Evolutionary conservation across 2,113 vertebrate genomes (phyloP).

Genomic region (Camelus dromedarius): DNA sequence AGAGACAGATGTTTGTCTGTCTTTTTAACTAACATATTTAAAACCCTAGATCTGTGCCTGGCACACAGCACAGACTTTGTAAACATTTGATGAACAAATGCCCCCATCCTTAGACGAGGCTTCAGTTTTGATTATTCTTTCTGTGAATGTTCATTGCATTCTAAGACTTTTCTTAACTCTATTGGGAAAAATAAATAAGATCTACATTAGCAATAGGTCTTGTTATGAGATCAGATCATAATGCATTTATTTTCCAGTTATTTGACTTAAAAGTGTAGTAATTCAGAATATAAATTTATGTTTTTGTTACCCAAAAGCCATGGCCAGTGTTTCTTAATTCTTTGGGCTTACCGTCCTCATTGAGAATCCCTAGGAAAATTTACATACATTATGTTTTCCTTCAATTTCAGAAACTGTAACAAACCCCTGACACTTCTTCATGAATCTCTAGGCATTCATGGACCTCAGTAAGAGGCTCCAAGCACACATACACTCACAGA

Average conservation of each 20-base stretch:
- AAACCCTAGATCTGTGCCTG: background rate
- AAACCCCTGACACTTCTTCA: background rate
- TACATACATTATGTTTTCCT: background rate
- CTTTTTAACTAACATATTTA: background rate
- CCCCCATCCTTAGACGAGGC: background rate
- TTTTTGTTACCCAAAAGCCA: background rate
- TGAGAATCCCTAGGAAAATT: background rate
- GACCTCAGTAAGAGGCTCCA: background rate
- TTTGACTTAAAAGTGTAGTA: background rate
- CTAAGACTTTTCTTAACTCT: background rate
- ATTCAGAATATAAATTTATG: background rate
- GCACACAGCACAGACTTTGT: background rate
- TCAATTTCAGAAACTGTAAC: background rate
- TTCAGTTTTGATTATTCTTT: background rate
- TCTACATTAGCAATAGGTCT: background rate
- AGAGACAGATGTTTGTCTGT: conserved; percentile 1
- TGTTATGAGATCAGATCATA: background rate
- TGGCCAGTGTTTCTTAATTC: background rate
- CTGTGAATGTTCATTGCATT: background rate
- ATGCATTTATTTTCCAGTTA: background rate
- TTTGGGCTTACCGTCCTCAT: background rate
- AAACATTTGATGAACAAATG: background rate
- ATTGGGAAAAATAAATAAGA: background rate
- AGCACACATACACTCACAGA: background rate
- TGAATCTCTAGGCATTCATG: background rate